phyloP scores from a whole-genome alignment of 2,113 vertebrate genomes.

The Heliornis fulica region DNA sequence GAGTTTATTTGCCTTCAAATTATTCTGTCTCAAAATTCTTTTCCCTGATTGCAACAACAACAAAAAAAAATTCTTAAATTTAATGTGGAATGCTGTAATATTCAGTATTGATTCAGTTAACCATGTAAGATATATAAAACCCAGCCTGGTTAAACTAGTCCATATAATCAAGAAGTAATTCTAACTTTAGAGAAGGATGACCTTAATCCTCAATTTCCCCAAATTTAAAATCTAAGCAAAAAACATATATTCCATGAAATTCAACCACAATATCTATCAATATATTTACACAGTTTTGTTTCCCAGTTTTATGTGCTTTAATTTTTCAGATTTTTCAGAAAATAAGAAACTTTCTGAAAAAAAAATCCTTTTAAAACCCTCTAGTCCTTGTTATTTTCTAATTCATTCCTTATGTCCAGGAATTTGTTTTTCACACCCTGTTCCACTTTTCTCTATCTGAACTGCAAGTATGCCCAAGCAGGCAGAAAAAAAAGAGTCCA shows the following conservation, averaged over 20 bases:
- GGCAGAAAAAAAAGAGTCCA: neutral
- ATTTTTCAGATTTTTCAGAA: neutral
- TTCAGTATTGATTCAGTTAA: neutral
- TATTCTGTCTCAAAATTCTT: neutral
- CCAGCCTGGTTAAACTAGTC: neutral
- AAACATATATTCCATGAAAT: neutral
- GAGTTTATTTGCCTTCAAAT: neutral
- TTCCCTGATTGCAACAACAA: neutral
- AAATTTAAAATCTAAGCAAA: neutral
- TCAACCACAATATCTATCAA: neutral
- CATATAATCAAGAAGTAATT: neutral
- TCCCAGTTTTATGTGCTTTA: neutral
- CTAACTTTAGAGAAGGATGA: neutral
- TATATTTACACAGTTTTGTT: neutral
- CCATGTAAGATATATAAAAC: neutral
- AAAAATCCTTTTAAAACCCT: neutral
- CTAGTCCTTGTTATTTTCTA: neutral
- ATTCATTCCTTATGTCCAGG: neutral
- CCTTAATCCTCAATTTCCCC: neutral
- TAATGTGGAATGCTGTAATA: neutral
- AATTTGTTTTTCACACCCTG: neutral
- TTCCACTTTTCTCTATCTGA: neutral
- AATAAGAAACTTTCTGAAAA: neutral
- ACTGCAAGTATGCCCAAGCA: neutral
- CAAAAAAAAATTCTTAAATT: neutral